phyloP scores from a whole-genome alignment of 2,888 invertebrate genomes.

The Spisula subtruncata region DNA sequence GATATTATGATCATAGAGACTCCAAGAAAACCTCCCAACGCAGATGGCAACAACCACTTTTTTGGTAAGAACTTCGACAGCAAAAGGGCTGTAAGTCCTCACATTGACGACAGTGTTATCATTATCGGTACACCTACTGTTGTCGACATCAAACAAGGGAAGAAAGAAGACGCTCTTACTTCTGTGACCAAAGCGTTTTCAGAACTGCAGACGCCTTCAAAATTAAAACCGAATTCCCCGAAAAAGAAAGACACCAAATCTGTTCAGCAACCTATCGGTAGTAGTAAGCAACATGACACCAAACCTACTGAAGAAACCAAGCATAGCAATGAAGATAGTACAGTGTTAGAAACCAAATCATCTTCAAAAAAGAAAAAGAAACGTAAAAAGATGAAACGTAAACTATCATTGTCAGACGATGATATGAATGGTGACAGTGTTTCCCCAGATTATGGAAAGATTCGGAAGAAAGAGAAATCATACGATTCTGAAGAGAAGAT shows the following conservation, averaged over 20 bases:
- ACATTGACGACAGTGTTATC: neutral
- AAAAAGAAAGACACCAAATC: neutral
- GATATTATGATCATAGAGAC: conserved; percentile 54
- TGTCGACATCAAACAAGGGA: neutral
- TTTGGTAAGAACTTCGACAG: neutral
- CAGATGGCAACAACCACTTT: neutral
- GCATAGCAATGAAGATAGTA: neutral
- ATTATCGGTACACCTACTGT: neutral
- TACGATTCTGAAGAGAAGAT: neutral
- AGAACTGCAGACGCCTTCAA: conserved; percentile 42
- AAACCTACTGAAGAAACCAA: neutral
- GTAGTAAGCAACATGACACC: neutral
- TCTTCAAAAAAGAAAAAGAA: neutral
- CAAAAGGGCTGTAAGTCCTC: no score
- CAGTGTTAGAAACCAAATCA: neutral
- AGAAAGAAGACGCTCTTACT: neutral
- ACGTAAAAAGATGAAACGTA: neutral
- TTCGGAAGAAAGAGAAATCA: neutral
- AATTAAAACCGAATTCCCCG: neutral
- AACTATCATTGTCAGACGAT: neutral
- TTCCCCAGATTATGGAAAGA: neutral
- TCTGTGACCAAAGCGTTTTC: conserved; percentile 27
- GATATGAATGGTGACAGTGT: neutral
- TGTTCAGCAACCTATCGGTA: neutral
- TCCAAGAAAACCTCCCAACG: conserved; percentile 5